These are phyloP conservation scores for Cataglyphis rosenhaueri DNA, from an alignment of 2,888 invertebrate species.

Conservation along the genomic window DNA sequence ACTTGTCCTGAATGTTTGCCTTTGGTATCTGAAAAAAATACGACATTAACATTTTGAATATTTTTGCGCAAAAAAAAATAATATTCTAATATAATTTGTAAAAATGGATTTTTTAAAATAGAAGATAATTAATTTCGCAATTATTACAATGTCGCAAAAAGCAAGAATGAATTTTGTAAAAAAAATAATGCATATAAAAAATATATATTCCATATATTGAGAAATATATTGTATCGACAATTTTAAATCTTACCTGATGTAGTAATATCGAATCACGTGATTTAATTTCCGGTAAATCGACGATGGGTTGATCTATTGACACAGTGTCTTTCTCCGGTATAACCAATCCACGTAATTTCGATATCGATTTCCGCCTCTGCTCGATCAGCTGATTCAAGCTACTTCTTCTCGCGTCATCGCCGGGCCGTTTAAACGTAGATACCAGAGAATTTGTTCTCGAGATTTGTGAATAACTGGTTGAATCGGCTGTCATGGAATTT, in stretches of 20 bases:
- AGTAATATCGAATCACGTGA: constrained; percentile 88
- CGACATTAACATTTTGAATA: neutral
- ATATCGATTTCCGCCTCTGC: constrained; percentile 93
- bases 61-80: neutral
- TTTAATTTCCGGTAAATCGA: constrained; percentile 94
- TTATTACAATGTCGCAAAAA: neutral
- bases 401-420: constrained; percentile 86
- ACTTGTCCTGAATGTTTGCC: constrained; percentile 81
- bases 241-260: constrained; percentile 75
- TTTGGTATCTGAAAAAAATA: constrained; percentile 75
- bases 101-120: neutral
- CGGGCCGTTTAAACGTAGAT: constrained; percentile 77
- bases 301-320: constrained; percentile 87
- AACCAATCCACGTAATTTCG: constrained; percentile 94
- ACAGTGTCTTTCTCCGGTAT: constrained; percentile 91
- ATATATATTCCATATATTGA: neutral
- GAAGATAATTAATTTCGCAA: neutral
- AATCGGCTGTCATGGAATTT: constrained; percentile 86
- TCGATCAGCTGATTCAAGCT: constrained; percentile 92
- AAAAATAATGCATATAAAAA: constrained; percentile 12
- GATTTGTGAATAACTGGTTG: constrained; percentile 76
- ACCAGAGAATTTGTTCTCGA: constrained; percentile 81
- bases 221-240: neutral
- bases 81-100: neutral
- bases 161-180: neutral